Percentiles rank a stretch among this genome's conserved stretches.
phyloP scores from a whole-genome alignment of 2,888 invertebrate species.

The Phengaris alcon region DNA sequence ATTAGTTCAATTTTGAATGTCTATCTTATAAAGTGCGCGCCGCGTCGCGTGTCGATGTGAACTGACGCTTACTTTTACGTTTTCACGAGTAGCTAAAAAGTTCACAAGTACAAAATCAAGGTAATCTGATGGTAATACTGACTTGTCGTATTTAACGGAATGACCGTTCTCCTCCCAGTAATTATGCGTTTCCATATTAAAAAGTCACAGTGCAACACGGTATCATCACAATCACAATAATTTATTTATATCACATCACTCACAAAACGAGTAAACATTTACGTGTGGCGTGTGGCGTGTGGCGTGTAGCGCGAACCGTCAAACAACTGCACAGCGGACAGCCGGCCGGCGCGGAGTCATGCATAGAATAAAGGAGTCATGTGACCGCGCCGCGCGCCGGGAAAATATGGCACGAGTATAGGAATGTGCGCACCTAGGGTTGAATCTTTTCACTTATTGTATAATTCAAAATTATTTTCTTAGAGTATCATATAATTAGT shows the following conservation, averaged over 20 bases:
- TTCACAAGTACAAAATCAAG: not conserved
- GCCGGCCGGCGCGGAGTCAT: conserved; percentile 52
- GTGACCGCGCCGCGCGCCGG: conserved; percentile 51
- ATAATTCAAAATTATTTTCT: not conserved
- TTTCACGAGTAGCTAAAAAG: not conserved
- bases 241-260: conserved; percentile 52
- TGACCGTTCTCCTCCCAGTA: conserved; percentile 74
- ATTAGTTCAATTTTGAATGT: too few relatives aligned
- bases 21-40: too few relatives aligned
- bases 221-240: conserved; percentile 48
- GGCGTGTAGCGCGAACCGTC: conserved; percentile 15
- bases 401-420: conserved; percentile 59
- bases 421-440: conserved; percentile 51
- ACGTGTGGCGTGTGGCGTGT: too few relatives aligned
- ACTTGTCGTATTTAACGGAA: conserved; percentile 70
- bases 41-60: too few relatives aligned
- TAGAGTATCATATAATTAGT: too few relatives aligned
- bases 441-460: conserved; percentile 30
- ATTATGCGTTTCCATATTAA: conserved; percentile 69
- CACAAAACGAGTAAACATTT: conserved; percentile 29
- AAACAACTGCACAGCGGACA: conserved; percentile 7
- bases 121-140: conserved; percentile 42
- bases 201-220: conserved; percentile 54
- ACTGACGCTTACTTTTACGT: not conserved
- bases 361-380: conserved; percentile 46